phyloP scores from a whole-genome alignment of 1,140 invertebrate genomes.

The Brachionus rubens region DNA sequence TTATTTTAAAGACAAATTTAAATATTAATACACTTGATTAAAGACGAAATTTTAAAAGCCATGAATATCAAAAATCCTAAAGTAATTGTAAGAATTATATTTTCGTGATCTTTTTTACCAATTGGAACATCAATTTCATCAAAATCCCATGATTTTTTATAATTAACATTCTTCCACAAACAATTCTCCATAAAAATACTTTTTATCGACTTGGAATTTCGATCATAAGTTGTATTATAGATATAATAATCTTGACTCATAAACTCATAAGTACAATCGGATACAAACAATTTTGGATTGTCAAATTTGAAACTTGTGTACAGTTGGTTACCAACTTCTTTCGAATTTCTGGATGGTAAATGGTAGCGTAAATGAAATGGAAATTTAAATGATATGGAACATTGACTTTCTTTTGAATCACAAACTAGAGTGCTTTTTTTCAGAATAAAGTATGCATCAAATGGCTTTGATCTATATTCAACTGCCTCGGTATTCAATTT shows the following conservation, averaged over 20 bases:
- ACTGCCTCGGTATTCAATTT: slow-evolving; percentile 19
- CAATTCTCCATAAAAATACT: not conserved
- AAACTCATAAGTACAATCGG: not conserved
- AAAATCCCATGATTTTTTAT: not conserved
- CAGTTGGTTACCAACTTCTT: not conserved
- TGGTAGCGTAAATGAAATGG: slow-evolving; percentile 28
- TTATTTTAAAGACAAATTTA: no score
- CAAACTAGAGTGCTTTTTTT: not conserved
- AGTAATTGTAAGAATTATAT: not conserved
- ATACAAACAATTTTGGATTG: not conserved
- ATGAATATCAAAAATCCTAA: slow-evolving; percentile 25
- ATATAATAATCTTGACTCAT: not conserved
- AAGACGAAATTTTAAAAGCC: not conserved
- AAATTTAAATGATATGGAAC: not conserved
- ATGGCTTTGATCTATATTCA: slow-evolving; percentile 15
- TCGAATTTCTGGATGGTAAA: not conserved
- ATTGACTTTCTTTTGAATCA: not conserved
- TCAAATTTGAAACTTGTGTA: not conserved
- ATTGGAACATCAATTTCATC: not conserved
- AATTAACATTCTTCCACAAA: not conserved
- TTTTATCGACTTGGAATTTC: not conserved
- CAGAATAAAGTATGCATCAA: not conserved
- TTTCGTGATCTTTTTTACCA: not conserved
- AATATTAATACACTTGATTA: no score
- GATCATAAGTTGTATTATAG: not conserved